Base-by-base conservation (phyloP, 1,140 invertebrate species). In the Dendrolimus kikuchii region DNA sequence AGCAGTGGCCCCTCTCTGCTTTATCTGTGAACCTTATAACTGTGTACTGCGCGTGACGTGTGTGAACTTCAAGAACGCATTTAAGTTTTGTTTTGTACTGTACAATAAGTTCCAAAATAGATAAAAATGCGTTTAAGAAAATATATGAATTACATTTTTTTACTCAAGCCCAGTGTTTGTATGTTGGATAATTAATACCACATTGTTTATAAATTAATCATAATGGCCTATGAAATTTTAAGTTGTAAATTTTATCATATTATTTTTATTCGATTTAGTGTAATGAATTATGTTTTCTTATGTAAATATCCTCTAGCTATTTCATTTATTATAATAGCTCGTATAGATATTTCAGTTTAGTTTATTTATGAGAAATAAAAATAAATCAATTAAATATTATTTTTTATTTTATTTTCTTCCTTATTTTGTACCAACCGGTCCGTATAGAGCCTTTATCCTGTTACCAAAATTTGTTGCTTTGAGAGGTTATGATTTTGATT, bases 191-290 rank as follows among this genome's bases (percentile, higher is more conserved):
- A 23, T 23, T 23, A 23, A 23, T 23, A 23, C 23, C 23, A 23
- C 23, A 23, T 23, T 23, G 23, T 23, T 23, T 23, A 23, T 23
- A 23, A 23, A 23, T 40, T 62, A 66, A 57, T 66, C 62, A 68
- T 66, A 64, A 46, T 50, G 44, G 42, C 48, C 57, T 62, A 67
- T 66, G 8, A 9, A 55, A 62, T 70, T 69, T 71, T 79, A 75
- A 81, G 81, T 77, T 85, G 79, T 85, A 84, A 62, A 82, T 85
- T 82, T 82, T 77, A 79, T 74, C 77, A 60, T 58, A 64, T 57
- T 63, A 57, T 67, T 69, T 68, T 64, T 74, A 68, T 68, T 45
- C 10, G 23, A 23, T 23, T 23, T 23, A 23, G 63, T 66, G 51
- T 68, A 66, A 68, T 68, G 57, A 63, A 64, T 72, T 70, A 66